These are phyloP conservation scores for Corbicula japonica DNA, from an alignment of 2,888 invertebrate species.

Conservation along the genomic window DNA sequence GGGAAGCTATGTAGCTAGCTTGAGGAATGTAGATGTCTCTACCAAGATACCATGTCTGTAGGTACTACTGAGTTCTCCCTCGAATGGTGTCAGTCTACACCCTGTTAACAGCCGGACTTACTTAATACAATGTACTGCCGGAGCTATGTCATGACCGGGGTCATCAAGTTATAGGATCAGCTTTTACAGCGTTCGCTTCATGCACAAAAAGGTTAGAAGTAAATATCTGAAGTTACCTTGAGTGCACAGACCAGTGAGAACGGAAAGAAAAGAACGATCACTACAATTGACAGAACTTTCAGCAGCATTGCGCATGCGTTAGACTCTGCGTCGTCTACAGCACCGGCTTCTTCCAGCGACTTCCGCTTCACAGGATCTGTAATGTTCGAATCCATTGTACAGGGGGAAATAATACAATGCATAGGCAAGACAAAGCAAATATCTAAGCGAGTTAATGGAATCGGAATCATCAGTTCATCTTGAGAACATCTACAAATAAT, in stretches of 20 bases:
- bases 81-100: background rate
- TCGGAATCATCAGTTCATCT: no score
- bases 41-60: no score
- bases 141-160: background rate
- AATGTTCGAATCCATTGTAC: no score
- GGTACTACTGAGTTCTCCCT: background rate
- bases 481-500: no score
- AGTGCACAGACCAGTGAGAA: constrained; percentile 66
- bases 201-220: background rate
- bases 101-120: background rate
- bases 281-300: constrained; percentile 37
- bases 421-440: no score
- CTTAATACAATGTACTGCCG: background rate
- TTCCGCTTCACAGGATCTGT: no score
- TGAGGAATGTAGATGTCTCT: no score
- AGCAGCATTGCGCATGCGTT: constrained; percentile 45
- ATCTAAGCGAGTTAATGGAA: no score
- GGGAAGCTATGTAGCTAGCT: no score
- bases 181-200: background rate
- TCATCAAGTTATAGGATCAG: no score
- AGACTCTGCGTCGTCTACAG: constrained; percentile 26
- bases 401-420: no score
- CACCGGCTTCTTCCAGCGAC: background rate
- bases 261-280: constrained; percentile 66
- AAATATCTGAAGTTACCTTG: constrained; percentile 52